Evolutionary conservation across 1,140 invertebrate species (phyloP), one percentile per base, ranked within the genome.

Genomic region (Eubasilissa regina): DNA sequence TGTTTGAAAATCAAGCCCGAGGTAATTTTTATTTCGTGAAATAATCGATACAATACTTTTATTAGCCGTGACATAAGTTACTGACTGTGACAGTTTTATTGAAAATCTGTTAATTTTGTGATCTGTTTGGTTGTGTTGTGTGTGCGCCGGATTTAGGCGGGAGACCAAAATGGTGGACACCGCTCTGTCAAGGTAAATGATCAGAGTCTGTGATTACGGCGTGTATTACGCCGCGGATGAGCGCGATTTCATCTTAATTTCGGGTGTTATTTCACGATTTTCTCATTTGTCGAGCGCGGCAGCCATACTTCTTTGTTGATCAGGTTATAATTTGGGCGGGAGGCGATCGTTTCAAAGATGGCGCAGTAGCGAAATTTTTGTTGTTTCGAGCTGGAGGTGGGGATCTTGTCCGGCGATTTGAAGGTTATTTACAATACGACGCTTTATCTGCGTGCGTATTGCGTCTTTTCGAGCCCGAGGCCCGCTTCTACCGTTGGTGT

Each of bases 101-200:
- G 9, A 12, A 58, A 58, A 15, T 58, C 21, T 58, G 55, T 8
- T 64, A 25, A 25, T n/a, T 64, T n/a, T n/a, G 60, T 64, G 64
- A 25, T 35, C n/a, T 64, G 35, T 64, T 64, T 43, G 60, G 35
- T 64, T 43, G 47, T 56, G 21, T 53, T 56, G 47, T 73, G 66
- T n/a, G 66, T 70, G 70, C 70, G 70, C 43, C 75, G 75, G 47
- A 64, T 76, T 55, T 53, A 60, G 44, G 75, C 75, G 75, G 75
- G 75, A 76, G 60, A 35, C 44, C 60, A 64, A 76, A 66, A 76
- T 64, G 75, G 60, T 76, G 47, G 47, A 53, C 75, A 44, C 44
- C 56, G 75, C 75, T 25, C 60, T 64, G 21, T 60, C 73, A 75
- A 75, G 73, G 73, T 75, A 75, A 75, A 44, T 8, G 17, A 35